Evolutionary conservation across 2,888 invertebrate genomes (phyloP), one percentile per base, ranked within the genome.

Genomic region (Omphaloscelis lunosa): DNA sequence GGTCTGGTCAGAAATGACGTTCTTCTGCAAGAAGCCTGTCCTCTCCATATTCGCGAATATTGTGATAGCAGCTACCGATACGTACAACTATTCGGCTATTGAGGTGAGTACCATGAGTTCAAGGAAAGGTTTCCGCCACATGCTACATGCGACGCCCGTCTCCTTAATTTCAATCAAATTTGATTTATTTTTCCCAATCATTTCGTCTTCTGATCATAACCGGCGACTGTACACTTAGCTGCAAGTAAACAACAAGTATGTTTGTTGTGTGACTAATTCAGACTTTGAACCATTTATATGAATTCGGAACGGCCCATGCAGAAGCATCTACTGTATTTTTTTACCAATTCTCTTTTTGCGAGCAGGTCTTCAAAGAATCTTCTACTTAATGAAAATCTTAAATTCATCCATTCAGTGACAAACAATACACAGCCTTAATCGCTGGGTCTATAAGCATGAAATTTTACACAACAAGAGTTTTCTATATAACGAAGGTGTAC

Each of bases 1-100:
- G 53, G 99, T 99, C n/a, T 99, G 99, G 99, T 99, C 99, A 0
- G 99, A 99, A 96, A 98, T 99, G 90, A 99, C 99, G 1, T 99
- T 99, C 96, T 99, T 99, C 97, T 98, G 98, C 92, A 98, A 98
- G 90, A 96, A 97, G 41, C 99, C 99, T 0, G 99, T 99, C 39
- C 97, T 99, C 6, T 99, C 99, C 1, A 97, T 99, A 85, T 99
- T 99, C 95, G 99, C 99, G n/a, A 98, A 98, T 84, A 98, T 99
- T 89, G 98, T 99, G 41, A 98, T 98, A 89, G 97, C 98, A 59
- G 99, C 99, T 23, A 98, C 98, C 90, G 94, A 95, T 23, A 98
- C 97, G 86, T 99, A 99, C 91, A 99, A 99, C 94, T 99, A 99
- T 95, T 97, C 99, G 77, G 98, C 98, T 78, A 99, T 99, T 91